A percentile compares a stretch with the other conserved stretches of the same genome.
Evolutionary conservation across 2,888 invertebrate genomes (phyloP).

Genomic region (Cheilosia scutellata): DNA sequence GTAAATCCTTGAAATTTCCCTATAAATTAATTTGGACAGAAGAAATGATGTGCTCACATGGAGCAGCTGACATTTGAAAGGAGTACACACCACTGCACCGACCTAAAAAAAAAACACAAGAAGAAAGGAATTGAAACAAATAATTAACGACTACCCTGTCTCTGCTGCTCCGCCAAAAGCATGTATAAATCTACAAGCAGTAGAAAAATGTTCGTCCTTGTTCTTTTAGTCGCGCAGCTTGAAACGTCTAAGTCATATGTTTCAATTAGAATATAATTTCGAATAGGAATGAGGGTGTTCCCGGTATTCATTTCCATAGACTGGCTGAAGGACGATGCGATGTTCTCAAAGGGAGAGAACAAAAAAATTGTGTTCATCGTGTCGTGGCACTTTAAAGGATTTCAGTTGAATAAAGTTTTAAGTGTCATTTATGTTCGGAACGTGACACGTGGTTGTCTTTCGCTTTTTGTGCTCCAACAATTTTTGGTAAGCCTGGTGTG

Average conservation of each 20-base stretch:
- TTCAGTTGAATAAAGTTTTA: constrained; percentile 29
- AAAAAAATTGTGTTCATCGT: constrained; percentile 12
- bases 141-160: constrained; percentile 7
- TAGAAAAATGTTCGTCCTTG: constrained; percentile 1
- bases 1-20: constrained; percentile 47
- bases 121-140: background rate
- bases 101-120: background rate
- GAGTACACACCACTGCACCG: constrained; percentile 3
- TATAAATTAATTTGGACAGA: constrained; percentile 52
- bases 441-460: constrained; percentile 47
- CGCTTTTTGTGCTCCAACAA: background rate
- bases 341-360: background rate
- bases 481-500: background rate
- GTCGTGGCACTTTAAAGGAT: constrained; percentile 39
- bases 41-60: constrained; percentile 39
- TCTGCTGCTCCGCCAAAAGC: background rate
- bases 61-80: constrained; percentile 21
- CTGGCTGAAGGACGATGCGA: constrained; percentile 34
- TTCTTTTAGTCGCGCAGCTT: constrained; percentile 8
- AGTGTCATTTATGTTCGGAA: constrained; percentile 61
- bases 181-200: background rate
- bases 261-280: constrained; percentile 65
- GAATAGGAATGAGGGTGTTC: constrained; percentile 6
- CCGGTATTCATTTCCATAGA: constrained; percentile 13
- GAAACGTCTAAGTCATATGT: constrained; percentile 57